These are phyloP conservation scores for Busseola fusca DNA, from an alignment of 2,888 invertebrate genomes.

Conservation along the genomic window DNA sequence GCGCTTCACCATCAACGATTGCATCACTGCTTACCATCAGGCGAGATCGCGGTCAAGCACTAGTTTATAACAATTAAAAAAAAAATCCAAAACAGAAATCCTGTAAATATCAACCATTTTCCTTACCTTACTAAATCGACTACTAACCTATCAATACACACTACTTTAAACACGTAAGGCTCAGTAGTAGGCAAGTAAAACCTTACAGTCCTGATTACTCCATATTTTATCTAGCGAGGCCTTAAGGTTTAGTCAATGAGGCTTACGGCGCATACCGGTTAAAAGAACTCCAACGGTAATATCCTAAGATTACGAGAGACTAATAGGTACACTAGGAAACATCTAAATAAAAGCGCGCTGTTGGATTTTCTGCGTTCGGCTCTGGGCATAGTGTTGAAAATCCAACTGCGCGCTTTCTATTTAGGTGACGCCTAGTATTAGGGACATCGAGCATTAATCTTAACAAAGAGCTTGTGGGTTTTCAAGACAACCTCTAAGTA, in stretches of 20 bases:
- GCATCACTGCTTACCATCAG: too few relatives aligned
- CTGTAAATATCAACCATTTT: not conserved
- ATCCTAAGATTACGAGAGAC: constrained; percentile 49
- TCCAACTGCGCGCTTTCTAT: not conserved
- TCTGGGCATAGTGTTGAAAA: not conserved
- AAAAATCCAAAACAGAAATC: too few relatives aligned
- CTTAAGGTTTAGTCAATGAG: constrained; percentile 49
- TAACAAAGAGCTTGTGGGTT: constrained; percentile 51
- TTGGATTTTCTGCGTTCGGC: not conserved
- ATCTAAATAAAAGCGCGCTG: not conserved
- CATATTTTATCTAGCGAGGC: constrained; percentile 40
- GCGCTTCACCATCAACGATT: too few relatives aligned
- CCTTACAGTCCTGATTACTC: constrained; percentile 38
- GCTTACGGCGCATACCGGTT: constrained; percentile 35
- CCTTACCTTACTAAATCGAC: constrained; percentile 1
- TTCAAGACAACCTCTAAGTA: constrained; percentile 40
- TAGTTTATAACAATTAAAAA: too few relatives aligned
- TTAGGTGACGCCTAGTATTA: not conserved
- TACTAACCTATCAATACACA: constrained; percentile 9
- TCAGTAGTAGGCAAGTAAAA: not conserved
- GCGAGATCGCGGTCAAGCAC: too few relatives aligned
- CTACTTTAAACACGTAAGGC: constrained; percentile 22
- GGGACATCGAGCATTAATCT: constrained; percentile 27
- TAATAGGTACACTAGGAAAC: not conserved
- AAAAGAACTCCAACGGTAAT: constrained; percentile 48